Percentiles rank a stretch among this genome's conserved stretches.
These are phyloP conservation scores for Egretta garzetta DNA, from an alignment of 2,113 vertebrate species.

Conservation along the genomic window DNA sequence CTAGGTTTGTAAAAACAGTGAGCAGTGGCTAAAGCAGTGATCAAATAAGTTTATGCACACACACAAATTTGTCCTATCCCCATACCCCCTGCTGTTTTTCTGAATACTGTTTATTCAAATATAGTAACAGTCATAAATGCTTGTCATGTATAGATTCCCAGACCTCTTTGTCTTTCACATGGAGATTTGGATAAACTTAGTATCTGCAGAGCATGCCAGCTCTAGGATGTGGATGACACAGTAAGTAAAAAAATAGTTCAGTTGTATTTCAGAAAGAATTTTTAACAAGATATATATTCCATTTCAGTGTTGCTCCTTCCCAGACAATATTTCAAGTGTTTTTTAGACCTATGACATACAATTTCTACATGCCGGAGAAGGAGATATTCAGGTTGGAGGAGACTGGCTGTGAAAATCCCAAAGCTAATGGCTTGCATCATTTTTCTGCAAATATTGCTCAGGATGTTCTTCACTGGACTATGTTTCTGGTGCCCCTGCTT, in stretches of 20 bases:
- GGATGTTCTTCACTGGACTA: background rate
- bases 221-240: background rate
- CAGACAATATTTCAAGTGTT: background rate
- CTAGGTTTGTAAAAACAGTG: background rate
- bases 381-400: background rate
- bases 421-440: background rate
- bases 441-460: background rate
- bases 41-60: background rate
- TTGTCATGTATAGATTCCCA: background rate
- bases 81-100: fast-evolving
- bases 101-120: background rate
- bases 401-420: background rate
- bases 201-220: background rate
- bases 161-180: background rate
- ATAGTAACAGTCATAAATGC: background rate
- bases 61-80: fast-evolving
- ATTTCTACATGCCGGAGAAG: background rate
- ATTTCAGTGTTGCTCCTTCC: background rate
- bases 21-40: background rate
- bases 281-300: background rate
- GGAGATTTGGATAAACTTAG: background rate
- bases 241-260: background rate
- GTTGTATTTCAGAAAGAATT: background rate
- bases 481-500: background rate
- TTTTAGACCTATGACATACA: background rate